Percentiles rank a stretch among this genome's conserved stretches.
Conservation (phyloP, 2,888 invertebrate species). For the Andrena bucephala region DNA sequence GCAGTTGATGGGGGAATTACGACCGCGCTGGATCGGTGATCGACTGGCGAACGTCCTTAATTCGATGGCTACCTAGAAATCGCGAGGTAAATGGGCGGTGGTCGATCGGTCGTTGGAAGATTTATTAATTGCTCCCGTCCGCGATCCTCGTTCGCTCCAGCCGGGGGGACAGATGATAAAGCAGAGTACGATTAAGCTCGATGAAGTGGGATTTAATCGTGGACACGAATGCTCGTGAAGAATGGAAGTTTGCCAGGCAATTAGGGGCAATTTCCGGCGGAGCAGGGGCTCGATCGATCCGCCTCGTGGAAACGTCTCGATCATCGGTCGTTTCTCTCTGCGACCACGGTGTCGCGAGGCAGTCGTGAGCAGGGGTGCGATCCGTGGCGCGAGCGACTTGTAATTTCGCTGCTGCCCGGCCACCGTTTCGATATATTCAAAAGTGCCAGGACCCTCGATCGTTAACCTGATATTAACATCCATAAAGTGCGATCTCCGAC, state of each 20-base stretch:
- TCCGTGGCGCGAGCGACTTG: conserved; percentile 5
- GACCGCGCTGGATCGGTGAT: background rate
- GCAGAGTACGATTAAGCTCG: conserved; percentile 34
- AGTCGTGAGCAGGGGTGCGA: background rate
- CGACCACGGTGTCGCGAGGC: background rate
- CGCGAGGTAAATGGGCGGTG: no score
- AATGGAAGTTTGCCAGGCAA: conserved; percentile 60
- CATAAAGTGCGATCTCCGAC: conserved; percentile 38
- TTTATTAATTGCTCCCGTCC: background rate
- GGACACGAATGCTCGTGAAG: conserved; percentile 47
- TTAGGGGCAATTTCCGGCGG: conserved; percentile 62
- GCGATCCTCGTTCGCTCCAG: background rate
- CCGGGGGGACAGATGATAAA: conserved; percentile 28
- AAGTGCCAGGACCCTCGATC: conserved; percentile 25
- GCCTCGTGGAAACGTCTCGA: conserved; percentile 38
- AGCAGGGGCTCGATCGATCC: conserved; percentile 38
- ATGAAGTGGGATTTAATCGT: conserved; percentile 50
- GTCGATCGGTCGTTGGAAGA: background rate
- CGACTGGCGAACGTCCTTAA: background rate
- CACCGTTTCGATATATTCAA: conserved; percentile 20
- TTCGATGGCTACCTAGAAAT: background rate
- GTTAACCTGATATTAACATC: conserved; percentile 50
- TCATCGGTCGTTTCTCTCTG: conserved; percentile 26
- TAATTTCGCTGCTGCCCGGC: conserved; percentile 30
- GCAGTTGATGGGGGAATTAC: background rate